phyloP scores from a whole-genome alignment of 2,888 invertebrate genomes.

The Lasioglossum figueresi region DNA sequence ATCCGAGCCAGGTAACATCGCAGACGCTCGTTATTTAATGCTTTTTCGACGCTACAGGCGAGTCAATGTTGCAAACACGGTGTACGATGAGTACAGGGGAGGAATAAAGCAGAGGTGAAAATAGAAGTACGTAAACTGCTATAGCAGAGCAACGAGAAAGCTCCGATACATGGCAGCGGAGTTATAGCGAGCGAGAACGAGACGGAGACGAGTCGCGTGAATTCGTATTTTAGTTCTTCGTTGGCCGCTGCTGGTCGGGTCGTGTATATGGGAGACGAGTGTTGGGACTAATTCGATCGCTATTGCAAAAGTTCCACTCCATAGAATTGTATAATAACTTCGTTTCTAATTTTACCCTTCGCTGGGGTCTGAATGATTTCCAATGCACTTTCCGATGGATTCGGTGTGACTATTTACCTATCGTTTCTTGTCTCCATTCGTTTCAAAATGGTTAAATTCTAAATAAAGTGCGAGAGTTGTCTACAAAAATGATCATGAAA shows the following conservation, averaged over 20 bases:
- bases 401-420: neutral
- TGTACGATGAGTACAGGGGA: neutral
- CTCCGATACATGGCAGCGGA: neutral
- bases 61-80: slow-evolving; percentile 31
- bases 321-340: neutral
- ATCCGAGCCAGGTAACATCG: neutral
- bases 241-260: neutral
- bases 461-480: too few relatives aligned
- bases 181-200: neutral
- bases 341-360: neutral
- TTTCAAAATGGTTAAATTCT: too few relatives aligned
- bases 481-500: too few relatives aligned
- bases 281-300: neutral
- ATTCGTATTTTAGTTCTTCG: slow-evolving; percentile 5
- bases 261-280: neutral
- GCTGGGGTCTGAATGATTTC: neutral
- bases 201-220: slow-evolving; percentile 13
- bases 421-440: too few relatives aligned
- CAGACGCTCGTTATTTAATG: slow-evolving; percentile 10
- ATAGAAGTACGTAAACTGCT: slow-evolving; percentile 26
- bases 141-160: neutral
- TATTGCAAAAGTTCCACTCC: neutral
- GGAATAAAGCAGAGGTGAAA: slow-evolving; percentile 38
- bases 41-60: neutral
- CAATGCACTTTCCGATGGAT: neutral